Evolutionary conservation across 2,797 vertebrate genomes (phyloP).

Genomic region (Pangasius krempfi): DNA sequence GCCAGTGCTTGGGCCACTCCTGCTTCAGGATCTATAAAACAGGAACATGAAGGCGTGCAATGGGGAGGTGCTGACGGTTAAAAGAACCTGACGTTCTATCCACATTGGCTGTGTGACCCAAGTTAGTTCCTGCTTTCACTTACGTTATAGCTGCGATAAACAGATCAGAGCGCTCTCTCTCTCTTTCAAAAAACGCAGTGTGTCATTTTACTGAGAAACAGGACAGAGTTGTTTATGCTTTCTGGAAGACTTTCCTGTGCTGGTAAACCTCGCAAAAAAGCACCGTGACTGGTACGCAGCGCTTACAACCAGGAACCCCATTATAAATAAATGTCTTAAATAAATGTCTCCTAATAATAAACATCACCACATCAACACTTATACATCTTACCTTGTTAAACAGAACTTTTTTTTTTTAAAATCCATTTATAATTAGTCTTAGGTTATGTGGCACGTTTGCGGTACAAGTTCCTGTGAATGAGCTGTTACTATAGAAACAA

Average conservation of each 20-base stretch:
- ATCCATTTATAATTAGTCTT: neutral
- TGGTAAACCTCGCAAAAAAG: neutral
- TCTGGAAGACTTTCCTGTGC: neutral
- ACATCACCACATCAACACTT: neutral
- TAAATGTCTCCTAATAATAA: neutral
- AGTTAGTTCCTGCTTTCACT: too few species aligned
- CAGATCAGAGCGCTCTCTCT: neutral
- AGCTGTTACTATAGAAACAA: too few species aligned
- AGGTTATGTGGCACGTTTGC: neutral
- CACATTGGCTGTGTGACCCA: neutral
- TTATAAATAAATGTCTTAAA: neutral
- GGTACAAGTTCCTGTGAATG: neutral
- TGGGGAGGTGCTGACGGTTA: neutral
- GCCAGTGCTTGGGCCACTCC: conserved; percentile 99
- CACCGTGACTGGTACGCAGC: neutral
- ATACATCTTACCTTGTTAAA: neutral
- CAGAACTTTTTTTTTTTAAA: neutral
- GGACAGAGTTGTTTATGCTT: too few species aligned
- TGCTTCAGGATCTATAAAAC: conserved; percentile 90
- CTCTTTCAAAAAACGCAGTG: too few species aligned
- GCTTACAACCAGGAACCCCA: too few species aligned
- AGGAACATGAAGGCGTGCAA: neutral
- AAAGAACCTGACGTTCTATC: neutral
- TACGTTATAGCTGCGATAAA: too few species aligned
- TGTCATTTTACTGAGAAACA: too few species aligned